Conservation (phyloP, 2,888 invertebrate genomes). For the Tipula lateralis region DNA sequence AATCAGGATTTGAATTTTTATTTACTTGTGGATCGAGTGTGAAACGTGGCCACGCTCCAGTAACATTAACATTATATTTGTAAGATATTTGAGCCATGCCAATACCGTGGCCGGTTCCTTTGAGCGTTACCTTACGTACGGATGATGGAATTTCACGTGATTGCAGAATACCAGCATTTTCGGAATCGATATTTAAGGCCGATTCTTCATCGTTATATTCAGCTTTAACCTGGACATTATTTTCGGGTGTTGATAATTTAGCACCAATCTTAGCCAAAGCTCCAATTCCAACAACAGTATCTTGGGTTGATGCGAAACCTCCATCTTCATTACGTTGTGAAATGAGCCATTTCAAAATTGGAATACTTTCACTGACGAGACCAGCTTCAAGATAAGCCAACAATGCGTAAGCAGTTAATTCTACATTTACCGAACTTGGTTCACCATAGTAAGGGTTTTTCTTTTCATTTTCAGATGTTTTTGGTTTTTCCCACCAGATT, state of each 20-base stretch:
- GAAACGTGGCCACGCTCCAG: conserved; percentile 82
- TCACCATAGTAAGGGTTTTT: conserved; percentile 62
- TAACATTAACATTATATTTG: conserved; percentile 77
- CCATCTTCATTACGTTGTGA: conserved; percentile 63
- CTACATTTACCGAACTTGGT: conserved; percentile 65
- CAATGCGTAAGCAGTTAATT: conserved; percentile 84
- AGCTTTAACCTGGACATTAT: conserved; percentile 49
- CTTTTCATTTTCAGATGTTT: conserved; percentile 50
- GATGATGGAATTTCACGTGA: conserved; percentile 57
- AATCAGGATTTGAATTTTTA: conserved; percentile 68
- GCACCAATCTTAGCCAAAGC: conserved; percentile 64
- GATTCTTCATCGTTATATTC: conserved; percentile 44
- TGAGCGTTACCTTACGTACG: conserved; percentile 63
- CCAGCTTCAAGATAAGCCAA: conserved; percentile 59
- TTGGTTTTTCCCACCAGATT: conserved; percentile 76
- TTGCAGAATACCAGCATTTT: conserved; percentile 78
- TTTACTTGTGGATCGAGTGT: conserved; percentile 81
- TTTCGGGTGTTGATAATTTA: conserved; percentile 50
- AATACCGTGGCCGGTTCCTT: conserved; percentile 75
- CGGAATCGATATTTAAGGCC: conserved; percentile 61
- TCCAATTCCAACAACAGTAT: conserved; percentile 69
- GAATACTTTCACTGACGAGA: conserved; percentile 43
- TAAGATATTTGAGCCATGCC: conserved; percentile 74
- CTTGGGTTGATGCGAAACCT: conserved; percentile 72
- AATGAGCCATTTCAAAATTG: conserved; percentile 67